These are phyloP conservation scores for Radopholus similis DNA, from an alignment of 1,140 invertebrate genomes.

Conservation along the genomic window DNA sequence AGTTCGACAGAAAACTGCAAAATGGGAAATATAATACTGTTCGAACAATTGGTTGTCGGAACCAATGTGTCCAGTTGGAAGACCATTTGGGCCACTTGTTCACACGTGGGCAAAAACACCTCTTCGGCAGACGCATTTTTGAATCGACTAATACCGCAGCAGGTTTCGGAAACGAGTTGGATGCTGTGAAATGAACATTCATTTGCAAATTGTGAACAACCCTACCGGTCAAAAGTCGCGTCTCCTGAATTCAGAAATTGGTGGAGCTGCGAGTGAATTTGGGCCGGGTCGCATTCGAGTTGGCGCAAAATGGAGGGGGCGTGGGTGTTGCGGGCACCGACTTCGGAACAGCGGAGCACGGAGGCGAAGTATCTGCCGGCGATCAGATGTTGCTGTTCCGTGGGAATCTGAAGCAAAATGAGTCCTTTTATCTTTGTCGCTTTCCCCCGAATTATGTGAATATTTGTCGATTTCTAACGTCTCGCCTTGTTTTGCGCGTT, in stretches of 20 bases:
- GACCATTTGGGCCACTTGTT: neutral
- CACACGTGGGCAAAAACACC: neutral
- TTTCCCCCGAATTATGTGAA: too few species aligned
- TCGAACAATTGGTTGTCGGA: neutral
- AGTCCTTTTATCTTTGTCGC: too few species aligned
- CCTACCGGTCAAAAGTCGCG: too few species aligned
- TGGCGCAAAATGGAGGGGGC: neutral
- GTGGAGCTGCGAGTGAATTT: neutral
- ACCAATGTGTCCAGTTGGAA: neutral
- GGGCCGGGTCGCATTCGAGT: neutral
- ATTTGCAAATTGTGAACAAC: too few species aligned
- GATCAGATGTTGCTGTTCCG: neutral
- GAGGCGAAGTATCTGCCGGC: neutral
- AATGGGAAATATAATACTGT: neutral
- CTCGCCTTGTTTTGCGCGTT: neutral
- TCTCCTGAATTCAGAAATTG: neutral
- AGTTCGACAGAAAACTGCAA: constrained; percentile 1
- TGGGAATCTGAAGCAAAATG: neutral
- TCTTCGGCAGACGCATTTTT: neutral
- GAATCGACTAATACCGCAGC: neutral
- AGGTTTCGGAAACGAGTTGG: neutral
- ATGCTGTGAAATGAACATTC: neutral
- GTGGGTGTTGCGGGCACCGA: neutral
- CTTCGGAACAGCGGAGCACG: neutral
- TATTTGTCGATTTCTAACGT: neutral